Evolutionary conservation across 2,888 invertebrate genomes (phyloP).

Genomic region (Clitarchus hookeri): DNA sequence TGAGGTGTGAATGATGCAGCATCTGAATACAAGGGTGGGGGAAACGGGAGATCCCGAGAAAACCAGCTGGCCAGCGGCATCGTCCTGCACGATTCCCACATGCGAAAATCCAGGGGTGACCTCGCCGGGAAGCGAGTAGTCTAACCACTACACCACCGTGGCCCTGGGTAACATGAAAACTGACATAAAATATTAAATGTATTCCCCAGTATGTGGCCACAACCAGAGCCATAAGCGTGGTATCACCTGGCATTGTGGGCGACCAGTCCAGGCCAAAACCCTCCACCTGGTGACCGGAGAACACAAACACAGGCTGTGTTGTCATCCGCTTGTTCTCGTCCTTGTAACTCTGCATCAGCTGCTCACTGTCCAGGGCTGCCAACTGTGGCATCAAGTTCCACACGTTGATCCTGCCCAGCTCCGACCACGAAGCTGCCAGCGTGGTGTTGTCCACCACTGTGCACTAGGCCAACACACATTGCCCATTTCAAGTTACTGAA

Average conservation of each 20-base stretch:
- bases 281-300: conserved; percentile 90
- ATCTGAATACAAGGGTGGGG: no score
- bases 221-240: background rate
- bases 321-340: conserved; percentile 59
- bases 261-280: conserved; percentile 95
- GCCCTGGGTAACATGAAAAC: no score
- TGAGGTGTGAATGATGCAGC: no score
- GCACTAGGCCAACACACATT: background rate
- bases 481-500: no score
- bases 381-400: conserved; percentile 88
- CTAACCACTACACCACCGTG: no score
- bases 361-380: conserved; percentile 75
- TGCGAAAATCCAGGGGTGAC: no score
- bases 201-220: background rate
- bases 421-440: conserved; percentile 95
- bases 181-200: no score
- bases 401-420: conserved; percentile 87
- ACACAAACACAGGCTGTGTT: conserved; percentile 74
- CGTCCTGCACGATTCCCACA: no score
- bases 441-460: conserved; percentile 55
- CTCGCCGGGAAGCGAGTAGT: no score
- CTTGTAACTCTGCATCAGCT: conserved; percentile 52
- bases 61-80: no score
- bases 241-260: conserved; percentile 70
- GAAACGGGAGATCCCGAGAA: no score